Percentiles rank a stretch among this genome's conserved stretches.
phyloP scores from a whole-genome alignment of 2,113 vertebrate species.

The Cavia porcellus region DNA sequence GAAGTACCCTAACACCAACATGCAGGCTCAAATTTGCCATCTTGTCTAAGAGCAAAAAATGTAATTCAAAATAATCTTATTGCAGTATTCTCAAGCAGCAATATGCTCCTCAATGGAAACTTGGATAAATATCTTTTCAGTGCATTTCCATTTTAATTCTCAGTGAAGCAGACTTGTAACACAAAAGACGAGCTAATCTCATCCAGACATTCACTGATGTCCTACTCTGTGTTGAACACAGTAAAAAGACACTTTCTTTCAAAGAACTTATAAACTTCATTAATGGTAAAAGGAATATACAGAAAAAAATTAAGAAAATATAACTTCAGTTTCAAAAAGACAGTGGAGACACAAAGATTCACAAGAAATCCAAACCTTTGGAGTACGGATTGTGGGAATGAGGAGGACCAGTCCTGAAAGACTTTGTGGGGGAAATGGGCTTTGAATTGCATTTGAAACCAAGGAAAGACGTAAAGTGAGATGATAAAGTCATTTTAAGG shows the following conservation, averaged over 20 bases:
- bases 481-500: neutral
- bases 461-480: neutral
- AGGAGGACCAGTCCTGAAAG: neutral
- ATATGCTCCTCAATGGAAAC: neutral
- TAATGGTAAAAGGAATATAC: neutral
- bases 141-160: slow-evolving; percentile 13
- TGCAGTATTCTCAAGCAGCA: neutral
- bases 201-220: neutral
- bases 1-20: neutral
- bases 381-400: neutral
- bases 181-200: slow-evolving; percentile 14
- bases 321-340: neutral
- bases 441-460: neutral
- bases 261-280: neutral
- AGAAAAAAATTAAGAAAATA: neutral
- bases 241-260: slow-evolving; percentile 28
- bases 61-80: neutral
- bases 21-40: neutral
- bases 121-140: slow-evolving; percentile 16
- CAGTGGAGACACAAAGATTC: neutral
- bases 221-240: neutral
- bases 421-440: neutral
- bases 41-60: neutral
- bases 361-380: neutral
- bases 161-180: neutral